A percentile compares a stretch with the other conserved stretches of the same genome.
These are phyloP conservation scores for Brenthis ino DNA, from an alignment of 2,888 invertebrate species.

Conservation along the genomic window DNA sequence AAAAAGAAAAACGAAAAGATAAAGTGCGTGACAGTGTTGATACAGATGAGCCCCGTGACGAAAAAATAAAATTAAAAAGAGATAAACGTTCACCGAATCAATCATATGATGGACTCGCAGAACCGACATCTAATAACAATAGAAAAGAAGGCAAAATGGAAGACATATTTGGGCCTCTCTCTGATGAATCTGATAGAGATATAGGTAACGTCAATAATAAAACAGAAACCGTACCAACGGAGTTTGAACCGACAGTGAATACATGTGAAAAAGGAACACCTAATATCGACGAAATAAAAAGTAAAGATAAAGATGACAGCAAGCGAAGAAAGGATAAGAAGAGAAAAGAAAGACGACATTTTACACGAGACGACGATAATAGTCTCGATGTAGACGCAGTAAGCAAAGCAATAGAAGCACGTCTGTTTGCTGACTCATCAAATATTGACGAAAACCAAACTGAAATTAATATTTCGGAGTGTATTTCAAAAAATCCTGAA, in stretches of 20 bases:
- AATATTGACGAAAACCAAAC: constrained; percentile 74
- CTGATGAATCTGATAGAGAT: constrained; percentile 85
- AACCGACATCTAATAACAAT: constrained; percentile 55
- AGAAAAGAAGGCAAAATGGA: constrained; percentile 92
- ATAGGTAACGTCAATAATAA: constrained; percentile 41
- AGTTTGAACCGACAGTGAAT: constrained; percentile 50
- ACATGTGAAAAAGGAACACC: constrained; percentile 43
- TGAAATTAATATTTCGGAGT: constrained; percentile 55
- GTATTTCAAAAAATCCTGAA: constrained; percentile 53
- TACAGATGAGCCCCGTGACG: constrained; percentile 71
- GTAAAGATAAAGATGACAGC: constrained; percentile 77
- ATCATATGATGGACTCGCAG: constrained; percentile 54
- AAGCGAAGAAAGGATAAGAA: constrained; percentile 85
- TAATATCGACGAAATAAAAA: constrained; percentile 56
- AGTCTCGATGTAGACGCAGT: constrained; percentile 91
- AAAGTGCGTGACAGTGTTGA: constrained; percentile 79
- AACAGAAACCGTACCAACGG: constrained; percentile 51
- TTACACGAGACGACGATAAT: constrained; percentile 86
- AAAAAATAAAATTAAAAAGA: constrained; percentile 83
- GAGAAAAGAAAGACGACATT: constrained; percentile 83
- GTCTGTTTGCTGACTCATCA: constrained; percentile 86
- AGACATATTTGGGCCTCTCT: constrained; percentile 93
- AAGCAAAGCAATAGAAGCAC: constrained; percentile 91
- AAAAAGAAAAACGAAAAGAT: constrained; percentile 84
- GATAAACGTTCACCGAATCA: constrained; percentile 69